These are phyloP conservation scores for Aproaerema taeniolella DNA, from an alignment of 2,888 invertebrate genomes.

Conservation along the genomic window DNA sequence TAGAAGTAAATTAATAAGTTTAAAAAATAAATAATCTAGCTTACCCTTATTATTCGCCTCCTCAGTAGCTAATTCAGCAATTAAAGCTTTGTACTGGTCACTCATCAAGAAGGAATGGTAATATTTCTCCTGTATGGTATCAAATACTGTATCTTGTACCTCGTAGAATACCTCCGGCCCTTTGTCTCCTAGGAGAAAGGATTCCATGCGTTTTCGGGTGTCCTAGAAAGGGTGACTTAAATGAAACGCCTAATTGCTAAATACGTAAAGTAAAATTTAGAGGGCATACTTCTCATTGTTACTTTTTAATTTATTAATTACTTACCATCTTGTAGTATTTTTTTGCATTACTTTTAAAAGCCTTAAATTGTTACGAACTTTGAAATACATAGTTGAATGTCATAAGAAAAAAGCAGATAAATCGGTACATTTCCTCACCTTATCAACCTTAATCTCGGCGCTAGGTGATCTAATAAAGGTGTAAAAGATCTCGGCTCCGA, in stretches of 20 bases:
- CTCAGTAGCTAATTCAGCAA: conserved; percentile 81
- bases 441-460: conserved; percentile 89
- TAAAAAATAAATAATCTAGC: too few species aligned
- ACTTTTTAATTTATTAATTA: too few species aligned
- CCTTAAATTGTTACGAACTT: too few species aligned
- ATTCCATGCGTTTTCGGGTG: conserved; percentile 90
- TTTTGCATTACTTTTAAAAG: too few species aligned
- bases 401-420: too few species aligned
- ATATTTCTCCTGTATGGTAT: conserved; percentile 90
- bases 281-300: too few species aligned
- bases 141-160: conserved; percentile 88
- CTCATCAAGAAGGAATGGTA: conserved; percentile 93
- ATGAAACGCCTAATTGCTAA: too few species aligned
- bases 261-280: too few species aligned
- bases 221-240: too few species aligned
- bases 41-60: conserved; percentile 67
- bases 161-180: conserved; percentile 93
- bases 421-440: conserved; percentile 46
- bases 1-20: too few species aligned
- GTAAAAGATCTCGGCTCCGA: conserved; percentile 95
- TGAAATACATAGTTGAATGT: too few species aligned
- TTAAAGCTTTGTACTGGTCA: conserved; percentile 87
- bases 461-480: conserved; percentile 90
- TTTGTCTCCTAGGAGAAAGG: conserved; percentile 90
- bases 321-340: too few species aligned